Evolutionary conservation across 1,140 invertebrate species (phyloP).

Genomic region (Belonocnema kinseyi): DNA sequence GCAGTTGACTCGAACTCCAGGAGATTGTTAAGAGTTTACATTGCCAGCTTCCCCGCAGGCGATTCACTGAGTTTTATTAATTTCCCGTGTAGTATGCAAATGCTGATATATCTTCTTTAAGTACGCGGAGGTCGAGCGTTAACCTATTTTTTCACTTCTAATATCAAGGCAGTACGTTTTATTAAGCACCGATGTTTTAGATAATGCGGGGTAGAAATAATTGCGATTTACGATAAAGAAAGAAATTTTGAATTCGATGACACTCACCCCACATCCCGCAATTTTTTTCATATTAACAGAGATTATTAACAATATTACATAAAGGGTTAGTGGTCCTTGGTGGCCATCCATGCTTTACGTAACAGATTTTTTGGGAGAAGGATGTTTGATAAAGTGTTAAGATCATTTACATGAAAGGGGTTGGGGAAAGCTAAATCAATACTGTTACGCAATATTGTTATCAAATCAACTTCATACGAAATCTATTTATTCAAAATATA

Average conservation of each 20-base stretch:
- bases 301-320: no score
- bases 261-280: not conserved
- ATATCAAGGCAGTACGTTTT: constrained; percentile 24
- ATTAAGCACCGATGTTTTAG: constrained; percentile 20
- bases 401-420: no score
- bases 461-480: no score
- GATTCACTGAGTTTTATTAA: constrained; percentile 21
- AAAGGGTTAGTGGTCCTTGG: no score
- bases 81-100: not conserved
- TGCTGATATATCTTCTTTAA: constrained; percentile 24
- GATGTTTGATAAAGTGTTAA: no score
- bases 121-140: constrained; percentile 22
- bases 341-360: no score
- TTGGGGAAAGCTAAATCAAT: no score
- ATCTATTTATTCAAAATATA: no score
- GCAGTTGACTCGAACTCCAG: not conserved
- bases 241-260: constrained; percentile 16
- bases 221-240: constrained; percentile 18
- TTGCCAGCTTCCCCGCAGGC: constrained; percentile 4
- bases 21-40: not conserved
- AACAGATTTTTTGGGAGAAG: no score
- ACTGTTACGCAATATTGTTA: no score
- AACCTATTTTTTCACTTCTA: constrained; percentile 16
- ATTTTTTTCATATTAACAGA: no score
- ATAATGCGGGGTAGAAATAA: constrained; percentile 24